Conservation (phyloP, 1,140 invertebrate species). For the Conus betulinus region DNA sequence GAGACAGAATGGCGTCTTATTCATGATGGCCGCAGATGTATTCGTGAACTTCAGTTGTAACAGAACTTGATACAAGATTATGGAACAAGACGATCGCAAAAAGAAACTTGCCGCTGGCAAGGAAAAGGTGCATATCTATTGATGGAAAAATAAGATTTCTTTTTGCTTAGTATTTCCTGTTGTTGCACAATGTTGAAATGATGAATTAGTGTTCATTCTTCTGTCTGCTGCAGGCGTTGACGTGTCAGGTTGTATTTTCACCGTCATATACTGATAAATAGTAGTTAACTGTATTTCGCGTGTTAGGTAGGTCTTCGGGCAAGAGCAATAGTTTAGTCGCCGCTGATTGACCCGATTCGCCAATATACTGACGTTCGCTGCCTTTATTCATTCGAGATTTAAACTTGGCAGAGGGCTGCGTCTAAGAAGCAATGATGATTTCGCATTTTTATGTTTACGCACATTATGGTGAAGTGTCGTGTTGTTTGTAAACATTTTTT, state of each 20-base stretch:
- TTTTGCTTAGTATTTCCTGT: neutral
- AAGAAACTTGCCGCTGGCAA: conserved; percentile 51
- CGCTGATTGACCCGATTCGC: no score
- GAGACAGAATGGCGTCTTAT: neutral
- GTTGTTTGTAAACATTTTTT: no score
- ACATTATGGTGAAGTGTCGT: no score
- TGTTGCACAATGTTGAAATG: neutral
- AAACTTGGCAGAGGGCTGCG: no score
- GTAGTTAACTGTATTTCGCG: no score
- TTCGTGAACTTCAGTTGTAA: conserved; percentile 23
- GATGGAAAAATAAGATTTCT: neutral
- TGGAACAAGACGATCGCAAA: conserved; percentile 40
- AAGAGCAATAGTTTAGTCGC: no score
- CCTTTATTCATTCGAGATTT: no score
- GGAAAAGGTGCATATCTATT: conserved; percentile 43
- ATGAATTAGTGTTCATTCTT: neutral
- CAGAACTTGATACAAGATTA: neutral
- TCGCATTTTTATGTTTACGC: no score
- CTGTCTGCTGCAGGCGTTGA: neutral
- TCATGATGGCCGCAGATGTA: conserved; percentile 47
- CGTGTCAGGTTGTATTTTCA: neutral
- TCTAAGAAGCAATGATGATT: no score
- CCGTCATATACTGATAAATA: no score
- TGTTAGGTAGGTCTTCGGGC: no score
- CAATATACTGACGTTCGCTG: no score